Conservation (phyloP, 2,888 invertebrate species). For the Idaea biselata region DNA sequence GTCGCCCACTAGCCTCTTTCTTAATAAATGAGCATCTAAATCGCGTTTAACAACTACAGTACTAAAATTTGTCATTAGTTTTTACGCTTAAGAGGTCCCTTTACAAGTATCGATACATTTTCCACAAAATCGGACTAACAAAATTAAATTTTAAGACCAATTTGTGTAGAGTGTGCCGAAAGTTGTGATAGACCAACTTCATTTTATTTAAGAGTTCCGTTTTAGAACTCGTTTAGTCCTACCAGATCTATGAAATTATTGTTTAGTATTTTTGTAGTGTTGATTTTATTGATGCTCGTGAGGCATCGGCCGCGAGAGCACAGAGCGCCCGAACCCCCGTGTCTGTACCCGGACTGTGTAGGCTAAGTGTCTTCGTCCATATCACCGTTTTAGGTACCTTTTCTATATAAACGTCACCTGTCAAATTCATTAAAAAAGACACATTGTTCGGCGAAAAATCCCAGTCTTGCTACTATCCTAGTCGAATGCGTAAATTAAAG, state of each 20-base stretch:
- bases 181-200: not conserved
- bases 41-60: not conserved
- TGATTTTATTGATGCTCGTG: constrained; percentile 3
- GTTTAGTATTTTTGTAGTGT: constrained; percentile 1
- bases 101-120: not conserved
- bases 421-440: not conserved
- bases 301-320: constrained; percentile 21
- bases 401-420: not conserved
- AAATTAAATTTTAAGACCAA: not conserved
- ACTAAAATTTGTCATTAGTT: not conserved
- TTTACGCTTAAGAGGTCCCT: not conserved
- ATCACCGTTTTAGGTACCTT: not conserved
- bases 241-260: constrained; percentile 1
- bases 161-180: not conserved
- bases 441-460: not conserved
- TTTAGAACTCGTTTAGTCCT: not conserved
- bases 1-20: not conserved
- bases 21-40: not conserved
- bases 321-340: constrained; percentile 42
- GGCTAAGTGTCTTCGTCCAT: constrained; percentile 56
- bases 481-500: too few species aligned
- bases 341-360: constrained; percentile 64
- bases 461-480: not conserved
- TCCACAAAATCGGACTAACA: not conserved
- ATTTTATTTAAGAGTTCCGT: not conserved